A percentile compares a stretch with the other conserved stretches of the same genome.
Evolutionary conservation across 2,113 vertebrate species (phyloP).

Genomic region (Ploceus nigricollis): DNA sequence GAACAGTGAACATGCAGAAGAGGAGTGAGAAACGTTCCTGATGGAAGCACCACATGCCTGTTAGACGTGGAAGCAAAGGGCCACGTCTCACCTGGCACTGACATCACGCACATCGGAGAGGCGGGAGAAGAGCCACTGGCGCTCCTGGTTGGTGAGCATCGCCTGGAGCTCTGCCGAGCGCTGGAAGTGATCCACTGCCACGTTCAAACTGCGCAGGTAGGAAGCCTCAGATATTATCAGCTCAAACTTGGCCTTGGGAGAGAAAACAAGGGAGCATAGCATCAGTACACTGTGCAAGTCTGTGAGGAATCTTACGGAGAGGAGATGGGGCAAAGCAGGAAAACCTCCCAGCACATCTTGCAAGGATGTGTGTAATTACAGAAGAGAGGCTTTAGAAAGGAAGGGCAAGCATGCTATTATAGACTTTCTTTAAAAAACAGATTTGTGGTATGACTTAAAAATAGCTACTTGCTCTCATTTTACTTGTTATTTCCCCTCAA

Average conservation of each 20-base stretch:
- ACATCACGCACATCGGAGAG: conserved; percentile 86
- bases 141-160: conserved; percentile 84
- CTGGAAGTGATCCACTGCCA: conserved; percentile 93
- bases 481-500: not conserved
- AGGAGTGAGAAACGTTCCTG: not conserved
- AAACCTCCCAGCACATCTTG: not conserved
- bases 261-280: not conserved
- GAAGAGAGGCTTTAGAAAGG: not conserved
- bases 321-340: not conserved
- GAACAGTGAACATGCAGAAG: accelerated
- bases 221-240: conserved; percentile 93
- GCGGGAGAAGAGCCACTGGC: conserved; percentile 95
- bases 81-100: conserved; percentile 81
- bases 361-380: not conserved
- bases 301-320: accelerated
- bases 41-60: not conserved
- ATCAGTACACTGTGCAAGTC: not conserved
- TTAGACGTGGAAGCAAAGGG: not conserved
- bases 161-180: conserved; percentile 77
- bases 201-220: conserved; percentile 89
- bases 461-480: not conserved
- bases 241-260: conserved; percentile 89
- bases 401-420: not conserved
- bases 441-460: not conserved
- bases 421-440: not conserved